A percentile compares a stretch with the other conserved stretches of the same genome.
phyloP scores from a whole-genome alignment of 2,113 vertebrate species.

The Oncorhynchus gorbuscha region DNA sequence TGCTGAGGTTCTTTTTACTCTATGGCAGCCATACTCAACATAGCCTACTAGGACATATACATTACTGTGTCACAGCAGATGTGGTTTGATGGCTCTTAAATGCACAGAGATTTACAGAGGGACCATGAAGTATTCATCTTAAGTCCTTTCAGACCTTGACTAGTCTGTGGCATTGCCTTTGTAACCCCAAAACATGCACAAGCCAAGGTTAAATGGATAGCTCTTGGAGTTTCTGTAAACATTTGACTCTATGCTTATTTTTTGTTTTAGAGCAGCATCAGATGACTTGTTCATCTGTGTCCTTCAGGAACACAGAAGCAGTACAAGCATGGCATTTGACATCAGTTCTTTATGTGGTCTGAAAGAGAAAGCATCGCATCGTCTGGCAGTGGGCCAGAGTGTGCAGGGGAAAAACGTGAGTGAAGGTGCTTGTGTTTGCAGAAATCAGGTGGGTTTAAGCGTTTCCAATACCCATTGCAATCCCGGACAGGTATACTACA shows the following conservation, averaged over 20 bases:
- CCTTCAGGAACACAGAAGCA: not conserved
- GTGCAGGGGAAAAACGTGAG: slow-evolving; percentile 35
- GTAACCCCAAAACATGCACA: too few species aligned
- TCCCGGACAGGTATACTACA: slow-evolving; percentile 5
- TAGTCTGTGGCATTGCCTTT: too few species aligned
- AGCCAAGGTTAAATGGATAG: too few species aligned
- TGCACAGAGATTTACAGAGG: too few species aligned
- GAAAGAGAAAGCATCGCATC: not conserved
- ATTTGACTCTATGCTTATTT: not conserved
- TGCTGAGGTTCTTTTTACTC: too few species aligned
- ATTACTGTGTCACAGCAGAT: too few species aligned
- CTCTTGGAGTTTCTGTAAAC: too few species aligned
- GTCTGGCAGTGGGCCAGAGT: not conserved
- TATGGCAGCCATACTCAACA: too few species aligned
- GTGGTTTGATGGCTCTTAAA: too few species aligned
- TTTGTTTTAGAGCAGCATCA: not conserved
- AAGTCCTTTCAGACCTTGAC: too few species aligned
- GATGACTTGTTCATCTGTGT: not conserved
- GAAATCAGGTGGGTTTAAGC: slow-evolving; percentile 35
- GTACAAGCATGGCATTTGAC: not conserved
- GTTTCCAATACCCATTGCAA: slow-evolving; percentile 25
- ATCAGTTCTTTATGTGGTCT: not conserved
- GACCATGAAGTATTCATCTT: too few species aligned
- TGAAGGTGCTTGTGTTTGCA: slow-evolving; percentile 43
- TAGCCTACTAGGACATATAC: too few species aligned